Conservation (phyloP, 1,140 invertebrate genomes). For the Drusus annulatus region DNA sequence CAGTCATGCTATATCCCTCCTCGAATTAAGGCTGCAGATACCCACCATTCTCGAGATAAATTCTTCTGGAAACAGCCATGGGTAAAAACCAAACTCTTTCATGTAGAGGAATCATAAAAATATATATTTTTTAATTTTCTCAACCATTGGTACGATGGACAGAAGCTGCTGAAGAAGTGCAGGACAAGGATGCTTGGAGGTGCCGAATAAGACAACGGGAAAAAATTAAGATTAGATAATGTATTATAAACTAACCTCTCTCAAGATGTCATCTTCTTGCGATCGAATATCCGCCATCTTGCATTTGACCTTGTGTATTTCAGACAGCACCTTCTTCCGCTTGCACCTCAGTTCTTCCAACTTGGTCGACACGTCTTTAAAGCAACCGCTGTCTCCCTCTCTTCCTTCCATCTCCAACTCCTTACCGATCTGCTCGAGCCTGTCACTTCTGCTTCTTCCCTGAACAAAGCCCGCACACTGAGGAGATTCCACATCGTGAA, state of each 20-base stretch:
- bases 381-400: constrained; percentile 67
- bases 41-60: too few species aligned
- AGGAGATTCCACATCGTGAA: constrained; percentile 12
- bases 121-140: too few species aligned
- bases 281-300: constrained; percentile 85
- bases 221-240: neutral
- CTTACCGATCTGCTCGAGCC: neutral
- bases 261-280: constrained; percentile 86
- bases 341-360: constrained; percentile 72
- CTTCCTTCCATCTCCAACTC: constrained; percentile 49
- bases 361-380: constrained; percentile 63
- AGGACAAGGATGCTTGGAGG: too few species aligned
- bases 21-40: too few species aligned
- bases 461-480: neutral
- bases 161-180: too few species aligned
- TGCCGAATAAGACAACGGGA: too few species aligned
- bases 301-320: constrained; percentile 79
- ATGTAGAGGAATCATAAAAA: too few species aligned
- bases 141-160: too few species aligned
- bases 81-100: too few species aligned
- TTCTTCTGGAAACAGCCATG: too few species aligned
- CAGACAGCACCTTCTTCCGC: constrained; percentile 71
- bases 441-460: constrained; percentile 59
- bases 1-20: too few species aligned
- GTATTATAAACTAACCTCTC: constrained; percentile 82